Evolutionary conservation across 1,140 invertebrate genomes (phyloP).

Genomic region (Tetragnatha versicolor): DNA sequence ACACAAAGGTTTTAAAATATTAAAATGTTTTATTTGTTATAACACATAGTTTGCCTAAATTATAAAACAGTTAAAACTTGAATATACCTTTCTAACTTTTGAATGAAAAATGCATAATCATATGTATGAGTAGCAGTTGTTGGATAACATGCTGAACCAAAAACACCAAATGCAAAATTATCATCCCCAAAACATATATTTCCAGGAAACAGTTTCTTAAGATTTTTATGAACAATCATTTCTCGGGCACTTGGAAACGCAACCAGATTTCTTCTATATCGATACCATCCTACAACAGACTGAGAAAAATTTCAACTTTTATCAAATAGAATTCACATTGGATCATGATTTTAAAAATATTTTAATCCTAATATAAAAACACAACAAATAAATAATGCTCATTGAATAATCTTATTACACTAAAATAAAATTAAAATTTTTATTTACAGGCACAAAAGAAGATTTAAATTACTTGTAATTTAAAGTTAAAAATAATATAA

Average conservation of each 20-base stretch:
- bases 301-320: slow-evolving; percentile 3
- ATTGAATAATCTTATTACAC: no score
- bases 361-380: no score
- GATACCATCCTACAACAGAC: slow-evolving; percentile 39
- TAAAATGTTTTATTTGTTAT: not conserved
- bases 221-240: slow-evolving; percentile 32
- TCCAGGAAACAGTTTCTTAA: not conserved
- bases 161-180: slow-evolving; percentile 2
- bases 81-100: slow-evolving; percentile 10
- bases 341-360: no score
- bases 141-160: slow-evolving; percentile 21
- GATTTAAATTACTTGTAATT: not conserved
- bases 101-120: slow-evolving; percentile 33
- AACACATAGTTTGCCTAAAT: not conserved
- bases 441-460: no score
- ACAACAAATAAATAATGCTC: no score
- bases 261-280: slow-evolving; percentile 23
- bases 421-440: no score
- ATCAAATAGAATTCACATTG: not conserved
- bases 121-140: slow-evolving; percentile 29
- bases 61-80: not conserved
- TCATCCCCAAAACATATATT: slow-evolving; percentile 21
- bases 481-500: not conserved
- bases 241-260: slow-evolving; percentile 29
- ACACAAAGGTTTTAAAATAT: not conserved